Evolutionary conservation across 1,140 invertebrate genomes (phyloP), one percentile per base, ranked within the genome.

Genomic region (Panagrolaimus sp.): DNA sequence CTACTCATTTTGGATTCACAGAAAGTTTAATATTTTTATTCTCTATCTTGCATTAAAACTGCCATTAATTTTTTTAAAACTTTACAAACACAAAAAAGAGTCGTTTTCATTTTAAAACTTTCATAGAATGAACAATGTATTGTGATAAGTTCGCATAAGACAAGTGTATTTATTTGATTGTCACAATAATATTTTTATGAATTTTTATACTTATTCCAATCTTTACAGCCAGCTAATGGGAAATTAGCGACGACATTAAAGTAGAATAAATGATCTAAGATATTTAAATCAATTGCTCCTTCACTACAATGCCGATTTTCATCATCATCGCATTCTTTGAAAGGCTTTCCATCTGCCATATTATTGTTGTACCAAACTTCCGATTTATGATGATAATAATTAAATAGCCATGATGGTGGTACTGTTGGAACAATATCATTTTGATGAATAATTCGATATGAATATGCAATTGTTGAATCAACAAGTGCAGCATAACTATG

Each of bases 341-440:
- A 72, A 7, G 64, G n/a, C 9, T 48, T 11, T 8, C 57, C 72
- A 1, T 25, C 11, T 16, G 42, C 73, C 76, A 78, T 78, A 13
- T 68, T 47, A 47, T 78, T 64, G n/a, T 74, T 43, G 76, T 78
- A 78, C 74, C 71, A 78, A 20, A 78, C 69, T 64, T 78, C 76
- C n/a, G 51, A 66, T 38, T 68, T 62, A 65, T 76, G 71, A 57
- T 78, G 76, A 23, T 48, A 73, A 42, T 78, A 78, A n/a, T 62
- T 53, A 23, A 70, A 63, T n/a, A 78, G 73, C 5, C 70, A 48
- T 57, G 68, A 63, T 27, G 74, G 71, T 14, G 76, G 76, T 46
- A 73, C 44, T 42, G 79, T 77, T 47, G 65, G 45, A 16, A 66
- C 65, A 16, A 66, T 48, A 48, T 66, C 65, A 13, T 51, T 42